A percentile compares a stretch with the other conserved stretches of the same genome.
These are phyloP conservation scores for Syncerus caffer DNA, from an alignment of 2,797 vertebrate species.

Conservation along the genomic window DNA sequence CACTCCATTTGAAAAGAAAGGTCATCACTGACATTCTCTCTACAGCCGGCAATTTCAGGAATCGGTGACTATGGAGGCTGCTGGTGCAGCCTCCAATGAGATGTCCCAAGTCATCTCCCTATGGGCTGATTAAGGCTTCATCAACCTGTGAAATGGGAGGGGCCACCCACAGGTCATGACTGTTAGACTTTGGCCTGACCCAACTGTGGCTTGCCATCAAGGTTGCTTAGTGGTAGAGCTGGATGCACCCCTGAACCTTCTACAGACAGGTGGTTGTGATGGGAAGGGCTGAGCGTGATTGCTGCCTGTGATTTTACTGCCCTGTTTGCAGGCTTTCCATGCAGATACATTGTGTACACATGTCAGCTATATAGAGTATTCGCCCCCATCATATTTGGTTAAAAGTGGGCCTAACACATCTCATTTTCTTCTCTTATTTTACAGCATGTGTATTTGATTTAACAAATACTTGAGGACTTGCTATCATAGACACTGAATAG, in stretches of 20 bases:
- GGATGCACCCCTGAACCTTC: too few species aligned
- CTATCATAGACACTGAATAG: neutral
- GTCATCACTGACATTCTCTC: slow-evolving; percentile 83
- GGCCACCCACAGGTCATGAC: neutral
- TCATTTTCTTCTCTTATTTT: neutral
- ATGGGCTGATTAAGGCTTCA: neutral
- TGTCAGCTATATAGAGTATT: neutral
- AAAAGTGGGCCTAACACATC: neutral
- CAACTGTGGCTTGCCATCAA: neutral
- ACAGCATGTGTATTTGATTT: neutral
- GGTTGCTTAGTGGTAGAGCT: neutral
- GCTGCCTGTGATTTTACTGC: neutral
- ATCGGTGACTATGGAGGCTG: neutral
- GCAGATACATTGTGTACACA: neutral
- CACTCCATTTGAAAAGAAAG: slow-evolving; percentile 82
- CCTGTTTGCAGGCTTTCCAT: neutral
- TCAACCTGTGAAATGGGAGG: neutral
- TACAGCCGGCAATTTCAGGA: slow-evolving; percentile 83
- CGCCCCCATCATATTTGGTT: neutral
- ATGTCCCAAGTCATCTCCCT: neutral
- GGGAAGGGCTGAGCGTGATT: neutral
- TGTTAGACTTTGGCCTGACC: neutral
- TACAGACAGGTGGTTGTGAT: neutral
- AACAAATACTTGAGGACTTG: neutral
- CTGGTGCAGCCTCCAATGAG: neutral